Conservation (phyloP, 1,140 invertebrate genomes). For the Pararge aegeria region DNA sequence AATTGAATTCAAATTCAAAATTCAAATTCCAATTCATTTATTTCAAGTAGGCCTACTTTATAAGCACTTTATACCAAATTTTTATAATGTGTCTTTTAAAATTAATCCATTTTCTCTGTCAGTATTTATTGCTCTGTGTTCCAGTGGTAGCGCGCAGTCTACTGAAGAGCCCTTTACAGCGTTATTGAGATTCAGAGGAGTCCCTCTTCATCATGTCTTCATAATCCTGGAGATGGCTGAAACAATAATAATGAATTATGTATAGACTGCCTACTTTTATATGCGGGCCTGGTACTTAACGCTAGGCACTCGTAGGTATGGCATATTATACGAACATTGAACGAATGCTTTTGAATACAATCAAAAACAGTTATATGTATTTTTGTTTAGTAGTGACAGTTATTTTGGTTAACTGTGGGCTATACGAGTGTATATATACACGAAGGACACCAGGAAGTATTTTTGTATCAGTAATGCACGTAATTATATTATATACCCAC, state of each 20-base stretch:
- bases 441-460: too few relatives aligned
- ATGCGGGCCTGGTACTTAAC: not conserved
- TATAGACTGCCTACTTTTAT: conserved; percentile 15
- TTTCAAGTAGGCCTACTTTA: too few relatives aligned
- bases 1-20: too few relatives aligned
- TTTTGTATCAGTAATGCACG: too few relatives aligned
- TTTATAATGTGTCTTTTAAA: too few relatives aligned
- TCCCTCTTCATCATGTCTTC: conserved; percentile 61
- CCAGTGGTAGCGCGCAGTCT: conserved; percentile 46
- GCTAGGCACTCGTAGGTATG: not conserved
- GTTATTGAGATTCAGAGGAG: conserved; percentile 74
- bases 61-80: too few relatives aligned
- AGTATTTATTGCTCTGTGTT: conserved; percentile 32
- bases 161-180: conserved; percentile 57
- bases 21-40: too few relatives aligned
- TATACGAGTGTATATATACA: too few relatives aligned
- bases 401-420: too few relatives aligned
- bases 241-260: conserved; percentile 45
- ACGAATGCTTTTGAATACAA: not conserved
- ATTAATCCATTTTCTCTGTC: conserved; percentile 26
- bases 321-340: not conserved
- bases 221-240: conserved; percentile 34
- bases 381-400: too few relatives aligned
- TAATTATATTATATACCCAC: too few relatives aligned
- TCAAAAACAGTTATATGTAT: too few relatives aligned